Evolutionary conservation across 1,140 invertebrate species (phyloP).

Genomic region (Lasaia peninsularis): DNA sequence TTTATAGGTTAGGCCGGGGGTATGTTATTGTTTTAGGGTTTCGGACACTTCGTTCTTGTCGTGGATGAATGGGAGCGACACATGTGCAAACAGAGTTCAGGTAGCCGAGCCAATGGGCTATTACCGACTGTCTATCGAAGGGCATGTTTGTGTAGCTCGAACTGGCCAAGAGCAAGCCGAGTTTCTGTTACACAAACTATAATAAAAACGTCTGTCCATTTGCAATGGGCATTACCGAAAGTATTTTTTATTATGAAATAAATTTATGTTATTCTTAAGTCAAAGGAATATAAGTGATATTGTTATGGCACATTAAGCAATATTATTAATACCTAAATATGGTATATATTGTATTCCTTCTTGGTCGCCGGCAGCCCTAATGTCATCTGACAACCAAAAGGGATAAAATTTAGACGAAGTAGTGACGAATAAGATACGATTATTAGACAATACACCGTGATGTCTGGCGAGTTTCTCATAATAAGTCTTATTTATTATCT

Average conservation of each 20-base stretch:
- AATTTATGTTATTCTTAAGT: too few relatives aligned
- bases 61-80: conserved; percentile 1
- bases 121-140: conserved; percentile 2
- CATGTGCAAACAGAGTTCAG: conserved; percentile 8
- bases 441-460: too few relatives aligned
- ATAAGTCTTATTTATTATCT: too few relatives aligned
- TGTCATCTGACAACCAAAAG: too few relatives aligned
- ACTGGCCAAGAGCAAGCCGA: background rate
- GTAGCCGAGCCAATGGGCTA: background rate
- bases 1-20: background rate
- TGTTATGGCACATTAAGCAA: too few relatives aligned
- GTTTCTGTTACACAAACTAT: background rate
- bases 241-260: background rate
- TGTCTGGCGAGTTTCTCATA: too few relatives aligned
- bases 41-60: conserved; percentile 1
- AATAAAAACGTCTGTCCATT: background rate
- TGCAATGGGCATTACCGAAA: background rate
- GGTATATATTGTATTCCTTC: too few relatives aligned
- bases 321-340: too few relatives aligned
- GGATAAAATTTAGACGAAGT: too few relatives aligned
- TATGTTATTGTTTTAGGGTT: conserved; percentile 7
- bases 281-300: too few relatives aligned
- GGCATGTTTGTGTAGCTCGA: conserved; percentile 4
- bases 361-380: too few relatives aligned
- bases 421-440: too few relatives aligned